phyloP scores from a whole-genome alignment of 2,888 invertebrate species.

The Ormyrus rosae region DNA sequence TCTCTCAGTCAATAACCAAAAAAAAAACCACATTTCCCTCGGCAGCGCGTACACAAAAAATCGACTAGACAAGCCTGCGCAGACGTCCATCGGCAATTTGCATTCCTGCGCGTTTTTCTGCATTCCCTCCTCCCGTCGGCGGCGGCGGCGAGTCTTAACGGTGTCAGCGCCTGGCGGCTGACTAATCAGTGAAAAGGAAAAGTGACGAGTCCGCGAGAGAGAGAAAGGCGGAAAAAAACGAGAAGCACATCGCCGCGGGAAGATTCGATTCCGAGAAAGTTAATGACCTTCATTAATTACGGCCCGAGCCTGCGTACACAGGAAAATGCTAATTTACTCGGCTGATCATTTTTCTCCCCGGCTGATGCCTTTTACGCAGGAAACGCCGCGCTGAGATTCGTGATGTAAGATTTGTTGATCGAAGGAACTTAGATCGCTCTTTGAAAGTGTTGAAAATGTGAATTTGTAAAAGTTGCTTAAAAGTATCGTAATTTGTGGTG shows the following conservation, averaged over 20 bases:
- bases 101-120: not conserved
- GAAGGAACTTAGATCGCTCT: not conserved
- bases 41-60: too few species aligned
- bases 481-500: too few species aligned
- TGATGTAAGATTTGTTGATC: not conserved
- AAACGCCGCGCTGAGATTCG: not conserved
- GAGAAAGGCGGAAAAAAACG: conserved; percentile 7
- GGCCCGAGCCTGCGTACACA: not conserved
- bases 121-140: not conserved
- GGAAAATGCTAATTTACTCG: conserved; percentile 1
- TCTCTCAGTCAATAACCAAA: too few species aligned
- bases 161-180: not conserved
- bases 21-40: too few species aligned
- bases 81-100: too few species aligned
- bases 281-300: conserved; percentile 43
- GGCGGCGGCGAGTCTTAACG: conserved; percentile 14
- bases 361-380: too few species aligned
- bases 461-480: too few species aligned
- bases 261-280: conserved; percentile 28
- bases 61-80: too few species aligned
- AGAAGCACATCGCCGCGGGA: not conserved
- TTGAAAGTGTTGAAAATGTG: too few species aligned
- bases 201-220: conserved; percentile 31
- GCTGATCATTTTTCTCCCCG: not conserved
- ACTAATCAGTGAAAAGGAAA: conserved; percentile 15